Evolutionary conservation across 2,113 vertebrate species (phyloP).

Genomic region (Rostratula benghalensis): DNA sequence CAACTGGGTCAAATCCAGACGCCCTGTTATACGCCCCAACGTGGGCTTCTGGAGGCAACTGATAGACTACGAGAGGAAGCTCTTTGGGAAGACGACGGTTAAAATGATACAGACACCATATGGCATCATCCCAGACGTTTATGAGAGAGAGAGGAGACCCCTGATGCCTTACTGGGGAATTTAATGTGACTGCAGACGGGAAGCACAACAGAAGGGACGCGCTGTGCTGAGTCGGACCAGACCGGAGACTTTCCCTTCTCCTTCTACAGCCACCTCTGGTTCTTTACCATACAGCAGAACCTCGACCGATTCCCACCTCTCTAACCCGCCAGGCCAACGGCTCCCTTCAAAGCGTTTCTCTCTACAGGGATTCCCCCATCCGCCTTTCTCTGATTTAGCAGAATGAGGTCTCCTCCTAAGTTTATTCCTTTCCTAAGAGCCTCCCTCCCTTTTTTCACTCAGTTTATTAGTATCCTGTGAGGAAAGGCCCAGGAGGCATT

Average conservation of each 20-base stretch:
- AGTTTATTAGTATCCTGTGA: constrained; percentile 5
- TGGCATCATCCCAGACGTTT: constrained; percentile 92
- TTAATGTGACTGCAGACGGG: constrained; percentile 61
- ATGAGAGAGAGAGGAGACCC: constrained; percentile 90
- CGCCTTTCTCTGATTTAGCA: constrained; percentile 29
- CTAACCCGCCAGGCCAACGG: constrained; percentile 58
- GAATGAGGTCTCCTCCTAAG: constrained; percentile 20
- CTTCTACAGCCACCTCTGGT: constrained; percentile 29
- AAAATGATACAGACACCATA: constrained; percentile 98
- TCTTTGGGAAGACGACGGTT: constrained; percentile 92
- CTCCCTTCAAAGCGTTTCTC: constrained; percentile 31
- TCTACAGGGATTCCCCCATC: constrained; percentile 31
- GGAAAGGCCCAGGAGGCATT: not conserved
- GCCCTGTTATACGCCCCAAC: constrained; percentile 93
- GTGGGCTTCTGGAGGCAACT: constrained; percentile 97
- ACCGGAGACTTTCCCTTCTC: constrained; percentile 28
- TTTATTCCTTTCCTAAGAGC: constrained; percentile 23
- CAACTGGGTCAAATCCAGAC: constrained; percentile 93
- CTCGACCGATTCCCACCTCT: constrained; percentile 46
- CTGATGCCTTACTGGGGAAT: constrained; percentile 94
- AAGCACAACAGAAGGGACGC: constrained; percentile 26
- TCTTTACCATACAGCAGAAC: constrained; percentile 53
- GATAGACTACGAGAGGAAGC: constrained; percentile 95
- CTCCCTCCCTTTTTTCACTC: not conserved
- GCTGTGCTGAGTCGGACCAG: not conserved